Percentiles rank a stretch among this genome's conserved stretches.
Evolutionary conservation across 1,140 invertebrate species (phyloP).

Genomic region (Eurosta solidaginis): DNA sequence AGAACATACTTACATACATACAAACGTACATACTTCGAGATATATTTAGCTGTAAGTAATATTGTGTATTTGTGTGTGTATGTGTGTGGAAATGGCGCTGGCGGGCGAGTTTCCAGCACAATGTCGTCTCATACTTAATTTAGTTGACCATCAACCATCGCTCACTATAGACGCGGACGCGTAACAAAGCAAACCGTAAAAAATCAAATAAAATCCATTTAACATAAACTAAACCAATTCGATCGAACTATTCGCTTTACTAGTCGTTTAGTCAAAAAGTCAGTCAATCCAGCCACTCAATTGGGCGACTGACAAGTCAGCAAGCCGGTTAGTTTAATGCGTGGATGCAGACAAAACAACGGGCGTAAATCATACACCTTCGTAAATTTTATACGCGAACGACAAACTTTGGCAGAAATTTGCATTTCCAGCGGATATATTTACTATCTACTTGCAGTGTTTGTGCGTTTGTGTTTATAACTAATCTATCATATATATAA

Average conservation of each 20-base stretch:
- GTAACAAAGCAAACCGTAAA: conserved; percentile 38
- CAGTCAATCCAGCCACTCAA: neutral
- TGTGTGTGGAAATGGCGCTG: neutral
- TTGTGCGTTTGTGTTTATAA: neutral
- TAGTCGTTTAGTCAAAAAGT: no score
- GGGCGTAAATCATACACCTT: conserved; percentile 1
- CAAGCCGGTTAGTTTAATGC: neutral
- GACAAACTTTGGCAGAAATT: neutral
- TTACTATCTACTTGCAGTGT: neutral
- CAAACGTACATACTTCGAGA: no score
- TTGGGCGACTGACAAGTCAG: neutral
- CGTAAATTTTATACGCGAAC: neutral
- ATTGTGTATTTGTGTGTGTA: neutral
- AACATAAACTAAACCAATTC: conserved; percentile 27
- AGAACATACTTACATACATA: neutral
- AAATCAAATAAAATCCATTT: neutral
- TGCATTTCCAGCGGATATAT: neutral
- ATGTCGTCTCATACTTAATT: conserved; percentile 53
- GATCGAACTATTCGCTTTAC: neutral
- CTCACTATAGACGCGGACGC: conserved; percentile 46
- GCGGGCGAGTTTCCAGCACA: neutral
- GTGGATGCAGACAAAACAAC: neutral
- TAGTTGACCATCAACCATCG: conserved; percentile 57
- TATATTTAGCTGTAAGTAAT: no score
- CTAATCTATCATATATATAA: neutral